Conservation (phyloP, 2,797 vertebrate genomes). For the Malacoraja senta region DNA sequence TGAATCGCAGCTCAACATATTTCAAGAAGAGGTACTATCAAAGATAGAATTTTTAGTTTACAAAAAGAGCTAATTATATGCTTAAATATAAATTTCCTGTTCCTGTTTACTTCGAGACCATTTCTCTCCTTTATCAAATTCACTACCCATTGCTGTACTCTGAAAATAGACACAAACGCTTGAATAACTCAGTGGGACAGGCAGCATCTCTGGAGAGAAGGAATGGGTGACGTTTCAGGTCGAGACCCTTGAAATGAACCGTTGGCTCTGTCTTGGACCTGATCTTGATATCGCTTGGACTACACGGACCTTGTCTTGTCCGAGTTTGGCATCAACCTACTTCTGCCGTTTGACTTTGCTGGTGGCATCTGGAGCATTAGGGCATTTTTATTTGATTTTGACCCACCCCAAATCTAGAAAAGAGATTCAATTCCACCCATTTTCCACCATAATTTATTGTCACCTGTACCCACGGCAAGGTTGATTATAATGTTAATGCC, state of each 20-base stretch:
- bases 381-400: not conserved
- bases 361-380: not conserved
- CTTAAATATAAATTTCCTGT: not conserved
- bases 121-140: not conserved
- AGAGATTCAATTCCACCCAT: too few relatives aligned
- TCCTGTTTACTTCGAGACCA: too few relatives aligned
- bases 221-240: too few relatives aligned
- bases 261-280: too few relatives aligned
- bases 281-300: too few relatives aligned
- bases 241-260: too few relatives aligned
- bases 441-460: too few relatives aligned
- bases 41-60: not conserved
- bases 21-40: conserved; percentile 59
- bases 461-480: too few relatives aligned
- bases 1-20: conserved; percentile 72
- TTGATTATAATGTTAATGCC: not conserved
- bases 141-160: too few relatives aligned
- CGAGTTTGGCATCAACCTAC: not conserved
- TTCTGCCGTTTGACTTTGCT: not conserved
- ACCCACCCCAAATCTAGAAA: not conserved
- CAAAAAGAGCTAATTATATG: not conserved
- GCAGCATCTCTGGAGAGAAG: too few relatives aligned
- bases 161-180: too few relatives aligned
- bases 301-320: not conserved
- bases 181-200: too few relatives aligned